Evolutionary conservation across 2,888 invertebrate genomes (phyloP).

Genomic region (Drosophila mettleri): DNA sequence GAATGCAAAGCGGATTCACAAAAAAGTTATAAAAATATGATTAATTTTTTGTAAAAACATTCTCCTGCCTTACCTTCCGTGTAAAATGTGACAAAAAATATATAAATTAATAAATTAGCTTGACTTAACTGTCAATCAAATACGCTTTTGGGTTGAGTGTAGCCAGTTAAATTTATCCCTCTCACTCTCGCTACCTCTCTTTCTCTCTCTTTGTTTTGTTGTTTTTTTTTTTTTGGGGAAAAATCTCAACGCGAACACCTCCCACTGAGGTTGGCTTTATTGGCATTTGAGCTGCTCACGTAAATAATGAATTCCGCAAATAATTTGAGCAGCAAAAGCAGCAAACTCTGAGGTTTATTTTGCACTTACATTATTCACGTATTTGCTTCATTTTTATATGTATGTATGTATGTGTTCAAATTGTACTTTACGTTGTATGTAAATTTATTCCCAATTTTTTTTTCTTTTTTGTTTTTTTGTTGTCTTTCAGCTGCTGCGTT

Average conservation of each 20-base stretch:
- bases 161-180: not conserved
- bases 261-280: slow-evolving; percentile 34
- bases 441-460: slow-evolving; percentile 35
- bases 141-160: slow-evolving; percentile 30
- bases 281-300: slow-evolving; percentile 28
- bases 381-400: slow-evolving; percentile 53
- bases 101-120: slow-evolving; percentile 6
- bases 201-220: slow-evolving; percentile 20
- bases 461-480: slow-evolving; percentile 29
- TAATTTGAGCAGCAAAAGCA: slow-evolving; percentile 43
- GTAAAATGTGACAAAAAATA: slow-evolving; percentile 22
- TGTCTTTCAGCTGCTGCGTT: slow-evolving; percentile 34
- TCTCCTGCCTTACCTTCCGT: not conserved
- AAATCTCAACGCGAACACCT: slow-evolving; percentile 21
- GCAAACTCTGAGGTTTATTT: slow-evolving; percentile 45
- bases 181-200: not conserved
- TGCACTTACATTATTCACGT: slow-evolving; percentile 59
- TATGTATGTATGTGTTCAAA: slow-evolving; percentile 27
- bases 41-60: slow-evolving; percentile 1
- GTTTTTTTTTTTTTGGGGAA: no score
- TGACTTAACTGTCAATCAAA: slow-evolving; percentile 33
- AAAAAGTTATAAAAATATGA: not conserved
- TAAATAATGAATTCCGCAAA: slow-evolving; percentile 39
- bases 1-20: no score
- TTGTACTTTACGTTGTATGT: slow-evolving; percentile 36